A percentile compares a stretch with the other conserved stretches of the same genome.
Conservation (phyloP, 2,797 vertebrate genomes). For the Cuniculus paca region DNA sequence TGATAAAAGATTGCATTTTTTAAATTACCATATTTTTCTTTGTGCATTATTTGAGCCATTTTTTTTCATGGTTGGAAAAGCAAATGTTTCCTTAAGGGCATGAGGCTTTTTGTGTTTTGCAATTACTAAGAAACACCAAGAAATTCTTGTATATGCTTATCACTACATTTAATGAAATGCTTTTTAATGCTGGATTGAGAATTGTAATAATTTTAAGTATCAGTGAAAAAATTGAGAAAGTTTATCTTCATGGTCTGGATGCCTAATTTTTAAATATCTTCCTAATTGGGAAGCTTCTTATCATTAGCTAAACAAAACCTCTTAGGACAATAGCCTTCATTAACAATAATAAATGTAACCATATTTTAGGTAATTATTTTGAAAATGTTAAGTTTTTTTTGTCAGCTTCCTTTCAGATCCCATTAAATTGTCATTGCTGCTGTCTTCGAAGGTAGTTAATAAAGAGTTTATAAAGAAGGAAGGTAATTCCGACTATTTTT, state of each 20-base stretch:
- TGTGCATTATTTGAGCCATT: constrained; percentile 53
- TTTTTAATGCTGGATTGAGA: constrained; percentile 18
- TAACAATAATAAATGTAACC: constrained; percentile 33
- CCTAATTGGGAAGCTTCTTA: constrained; percentile 44
- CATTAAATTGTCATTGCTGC: background rate
- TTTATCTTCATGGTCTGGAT: constrained; percentile 37
- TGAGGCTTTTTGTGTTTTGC: constrained; percentile 58
- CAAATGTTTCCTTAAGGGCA: constrained; percentile 57
- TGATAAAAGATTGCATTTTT: constrained; percentile 48
- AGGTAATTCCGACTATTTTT: background rate
- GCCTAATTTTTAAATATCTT: constrained; percentile 58
- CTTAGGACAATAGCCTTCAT: constrained; percentile 54
- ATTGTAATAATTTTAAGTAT: constrained; percentile 46
- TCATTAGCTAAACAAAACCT: constrained; percentile 62
- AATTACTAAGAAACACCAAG: constrained; percentile 51
- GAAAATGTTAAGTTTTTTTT: constrained; percentile 14
- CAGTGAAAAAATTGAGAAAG: constrained; percentile 33
- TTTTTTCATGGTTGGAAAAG: constrained; percentile 65
- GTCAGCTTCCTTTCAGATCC: constrained; percentile 12
- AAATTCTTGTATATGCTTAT: constrained; percentile 36
- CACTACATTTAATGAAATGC: constrained; percentile 46
- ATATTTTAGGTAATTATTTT: constrained; percentile 33
- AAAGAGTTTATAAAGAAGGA: background rate
- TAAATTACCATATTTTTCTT: constrained; percentile 20
- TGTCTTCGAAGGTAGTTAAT: background rate